These are phyloP conservation scores for Pangasius djambal DNA, from an alignment of 2,797 vertebrate species.

Conservation along the genomic window DNA sequence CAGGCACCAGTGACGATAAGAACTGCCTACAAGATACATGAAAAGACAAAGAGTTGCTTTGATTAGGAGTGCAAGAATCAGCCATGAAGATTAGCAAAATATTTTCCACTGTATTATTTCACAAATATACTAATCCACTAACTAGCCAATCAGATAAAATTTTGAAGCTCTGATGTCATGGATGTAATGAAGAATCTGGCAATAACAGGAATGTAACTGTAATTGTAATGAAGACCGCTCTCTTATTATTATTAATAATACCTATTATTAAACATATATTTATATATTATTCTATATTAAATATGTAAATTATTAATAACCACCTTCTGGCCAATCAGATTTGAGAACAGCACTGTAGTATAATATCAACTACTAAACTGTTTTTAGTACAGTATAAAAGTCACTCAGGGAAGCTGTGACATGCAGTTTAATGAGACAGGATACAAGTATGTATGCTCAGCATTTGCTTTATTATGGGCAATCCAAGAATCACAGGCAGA, in stretches of 20 bases:
- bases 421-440: neutral
- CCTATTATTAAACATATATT: too few relatives aligned
- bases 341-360: too few relatives aligned
- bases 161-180: neutral
- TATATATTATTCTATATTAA: too few relatives aligned
- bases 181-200: neutral
- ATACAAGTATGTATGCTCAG: too few relatives aligned
- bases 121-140: neutral
- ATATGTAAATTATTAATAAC: too few relatives aligned
- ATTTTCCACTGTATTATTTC: neutral
- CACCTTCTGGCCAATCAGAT: too few relatives aligned
- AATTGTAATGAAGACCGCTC: neutral
- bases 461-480: neutral
- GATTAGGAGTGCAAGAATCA: neutral
- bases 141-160: neutral
- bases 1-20: neutral
- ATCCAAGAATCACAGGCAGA: too few relatives aligned
- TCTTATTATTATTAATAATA: too few relatives aligned
- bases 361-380: neutral
- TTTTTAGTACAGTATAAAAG: neutral
- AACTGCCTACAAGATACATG: neutral
- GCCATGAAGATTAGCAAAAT: neutral
- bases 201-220: neutral
- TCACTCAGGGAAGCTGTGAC: neutral
- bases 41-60: neutral